phyloP scores from a whole-genome alignment of 1,140 invertebrate genomes.

The Teleogryllus occipitalis region DNA sequence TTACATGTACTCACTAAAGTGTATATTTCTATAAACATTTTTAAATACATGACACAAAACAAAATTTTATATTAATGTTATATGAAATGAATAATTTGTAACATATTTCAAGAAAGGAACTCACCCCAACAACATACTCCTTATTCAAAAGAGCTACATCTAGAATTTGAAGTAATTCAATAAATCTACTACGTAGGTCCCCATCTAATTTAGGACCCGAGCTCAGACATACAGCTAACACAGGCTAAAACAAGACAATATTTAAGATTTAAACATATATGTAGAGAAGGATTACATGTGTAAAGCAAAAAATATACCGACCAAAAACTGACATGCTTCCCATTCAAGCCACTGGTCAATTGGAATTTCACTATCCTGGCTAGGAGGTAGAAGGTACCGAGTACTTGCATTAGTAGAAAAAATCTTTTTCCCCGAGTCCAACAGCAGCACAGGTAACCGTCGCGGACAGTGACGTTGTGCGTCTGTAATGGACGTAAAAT shows the following conservation, averaged over 20 bases:
- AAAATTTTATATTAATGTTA: constrained; percentile 24
- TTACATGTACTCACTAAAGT: too few species aligned
- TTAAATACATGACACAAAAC: neutral
- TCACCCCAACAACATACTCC: constrained; percentile 38
- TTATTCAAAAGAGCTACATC: constrained; percentile 32
- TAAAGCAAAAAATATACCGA: constrained; percentile 23
- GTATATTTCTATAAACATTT: neutral
- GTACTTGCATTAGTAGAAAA: constrained; percentile 28
- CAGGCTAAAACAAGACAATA: constrained; percentile 32
- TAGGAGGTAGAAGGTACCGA: constrained; percentile 24
- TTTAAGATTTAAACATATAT: constrained; percentile 24
- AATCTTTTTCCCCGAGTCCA: constrained; percentile 24
- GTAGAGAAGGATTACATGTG: neutral
- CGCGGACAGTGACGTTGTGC: constrained; percentile 20
- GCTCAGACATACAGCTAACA: constrained; percentile 32
- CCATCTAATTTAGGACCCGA: constrained; percentile 30
- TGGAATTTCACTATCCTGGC: constrained; percentile 12
- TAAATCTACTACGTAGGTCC: constrained; percentile 33
- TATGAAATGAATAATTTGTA: constrained; percentile 11
- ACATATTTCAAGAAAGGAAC: constrained; percentile 21
- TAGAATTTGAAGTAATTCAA: constrained; percentile 34
- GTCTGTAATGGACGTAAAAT: constrained; percentile 24
- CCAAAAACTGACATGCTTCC: constrained; percentile 55
- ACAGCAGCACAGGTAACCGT: constrained; percentile 25
- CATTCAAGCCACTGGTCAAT: constrained; percentile 47